Evolutionary conservation across 2,797 vertebrate genomes (phyloP), one percentile per base, ranked within the genome.

Genomic region (Ctenopoma multispine): DNA sequence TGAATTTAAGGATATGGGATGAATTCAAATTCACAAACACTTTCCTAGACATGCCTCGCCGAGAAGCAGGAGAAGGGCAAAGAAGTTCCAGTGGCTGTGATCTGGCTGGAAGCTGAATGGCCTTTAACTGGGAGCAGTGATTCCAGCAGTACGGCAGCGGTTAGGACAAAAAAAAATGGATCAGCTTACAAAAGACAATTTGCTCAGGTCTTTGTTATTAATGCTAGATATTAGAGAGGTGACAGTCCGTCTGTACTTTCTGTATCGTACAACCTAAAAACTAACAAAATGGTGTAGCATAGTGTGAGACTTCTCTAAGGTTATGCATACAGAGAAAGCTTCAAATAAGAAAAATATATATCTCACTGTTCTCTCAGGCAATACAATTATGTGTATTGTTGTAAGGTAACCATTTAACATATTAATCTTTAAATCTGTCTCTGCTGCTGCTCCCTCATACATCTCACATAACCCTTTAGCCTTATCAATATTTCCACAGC

Each of bases 401-500:
- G 65, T 61, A 58, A 48, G 51, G 67, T 48, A 73, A 77, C 31
- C 17, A 53, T 73, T 77, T 29, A 66, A 72, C 69, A 72, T 65
- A 66, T 69, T 75, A 69, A 77, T 82, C 66, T 81, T 11, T n/a
- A 60, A 70, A 87, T 88, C 72, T 67, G 47, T 72, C 68, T 36
- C 58, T 6, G 53, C 74, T 5, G 53, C 74, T 4, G 64, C 50
- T 69, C 56, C 24, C 57, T 66, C 70, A 83, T 69, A 47, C 40
- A 74, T 85, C 79, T 80, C 72, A 55, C 67, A 62, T 56, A 77
- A 81, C 74, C 73, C 83, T 83, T 80, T 65, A 75, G 82, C 71
- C 70, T 85, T 87, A 88, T 90, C 88, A 83, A 86, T 90, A 91
- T 85, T 85, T 89, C 74, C 74, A 83, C 84, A 86, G 88, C 82